Conservation (phyloP, 2,888 invertebrate genomes). For the Prionchulus punctatus region DNA sequence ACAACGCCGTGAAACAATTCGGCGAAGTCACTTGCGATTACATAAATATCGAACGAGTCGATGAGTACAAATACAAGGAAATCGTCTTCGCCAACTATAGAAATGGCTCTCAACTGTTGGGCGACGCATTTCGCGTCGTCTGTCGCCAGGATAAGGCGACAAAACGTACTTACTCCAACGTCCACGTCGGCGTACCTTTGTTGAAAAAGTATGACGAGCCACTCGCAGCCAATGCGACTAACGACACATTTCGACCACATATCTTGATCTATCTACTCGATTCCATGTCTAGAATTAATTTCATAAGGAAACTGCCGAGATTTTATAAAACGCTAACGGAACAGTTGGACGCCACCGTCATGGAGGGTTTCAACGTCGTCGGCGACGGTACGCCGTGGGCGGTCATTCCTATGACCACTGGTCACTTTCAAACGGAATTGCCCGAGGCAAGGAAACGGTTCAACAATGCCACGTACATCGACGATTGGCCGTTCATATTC, state of each 20-base stretch:
- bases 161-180: background rate
- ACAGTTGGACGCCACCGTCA: conserved; percentile 3
- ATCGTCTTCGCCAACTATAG: background rate
- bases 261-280: conserved; percentile 8
- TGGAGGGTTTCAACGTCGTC: no score
- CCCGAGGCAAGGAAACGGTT: conserved; percentile 8
- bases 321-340: conserved; percentile 6
- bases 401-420: conserved; percentile 6
- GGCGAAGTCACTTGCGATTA: conserved; percentile 8
- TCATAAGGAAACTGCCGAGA: conserved; percentile 7
- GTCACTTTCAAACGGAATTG: conserved; percentile 9
- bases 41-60: conserved; percentile 5
- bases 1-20: background rate
- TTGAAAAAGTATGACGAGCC: no score
- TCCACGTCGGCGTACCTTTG: conserved; percentile 7
- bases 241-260: no score
- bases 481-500: conserved; percentile 8
- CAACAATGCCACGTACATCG: conserved; percentile 9
- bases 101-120: conserved; percentile 2
- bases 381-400: conserved; percentile 10
- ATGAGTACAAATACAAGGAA: conserved; percentile 1
- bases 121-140: conserved; percentile 6
- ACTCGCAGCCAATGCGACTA: no score
- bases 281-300: conserved; percentile 8
- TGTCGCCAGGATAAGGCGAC: background rate